Evolutionary conservation across 2,113 vertebrate genomes (phyloP).

Genomic region (Pithys albifrons): DNA sequence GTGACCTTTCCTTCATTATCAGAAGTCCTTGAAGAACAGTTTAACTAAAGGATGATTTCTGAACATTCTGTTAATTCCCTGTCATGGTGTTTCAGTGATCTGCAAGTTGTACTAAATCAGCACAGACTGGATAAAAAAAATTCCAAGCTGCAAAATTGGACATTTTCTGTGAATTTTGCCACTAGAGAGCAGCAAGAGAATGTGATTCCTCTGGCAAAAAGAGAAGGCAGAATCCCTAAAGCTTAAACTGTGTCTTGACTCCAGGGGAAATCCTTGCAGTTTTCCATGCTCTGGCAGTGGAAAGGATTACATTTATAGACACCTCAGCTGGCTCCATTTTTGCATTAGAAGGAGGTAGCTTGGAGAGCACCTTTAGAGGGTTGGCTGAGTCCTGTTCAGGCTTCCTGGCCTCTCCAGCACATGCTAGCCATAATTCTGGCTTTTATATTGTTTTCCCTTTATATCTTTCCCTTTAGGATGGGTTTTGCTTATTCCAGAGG

Average conservation of each 20-base stretch:
- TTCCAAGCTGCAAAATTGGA: neutral
- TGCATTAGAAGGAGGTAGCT: neutral
- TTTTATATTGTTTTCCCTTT: neutral
- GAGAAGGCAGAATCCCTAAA: neutral
- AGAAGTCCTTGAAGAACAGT: neutral
- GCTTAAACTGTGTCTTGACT: neutral
- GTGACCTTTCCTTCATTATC: neutral
- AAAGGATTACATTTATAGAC: neutral
- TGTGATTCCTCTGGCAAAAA: neutral
- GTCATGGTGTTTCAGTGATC: neutral
- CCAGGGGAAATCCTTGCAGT: neutral
- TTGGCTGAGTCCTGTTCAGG: neutral
- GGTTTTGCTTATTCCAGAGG: neutral
- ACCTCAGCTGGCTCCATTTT: neutral
- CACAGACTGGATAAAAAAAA: neutral
- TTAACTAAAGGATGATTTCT: neutral
- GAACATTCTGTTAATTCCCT: neutral
- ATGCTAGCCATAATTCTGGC: neutral
- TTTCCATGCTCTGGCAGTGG: neutral
- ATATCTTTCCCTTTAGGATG: neutral
- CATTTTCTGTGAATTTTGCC: neutral
- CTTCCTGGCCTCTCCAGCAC: neutral
- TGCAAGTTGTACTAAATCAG: neutral
- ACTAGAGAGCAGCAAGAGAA: constrained; percentile 55
- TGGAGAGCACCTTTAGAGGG: neutral